Base-by-base conservation (phyloP, 1,140 invertebrate genomes). In the Ephestia elutella region DNA sequence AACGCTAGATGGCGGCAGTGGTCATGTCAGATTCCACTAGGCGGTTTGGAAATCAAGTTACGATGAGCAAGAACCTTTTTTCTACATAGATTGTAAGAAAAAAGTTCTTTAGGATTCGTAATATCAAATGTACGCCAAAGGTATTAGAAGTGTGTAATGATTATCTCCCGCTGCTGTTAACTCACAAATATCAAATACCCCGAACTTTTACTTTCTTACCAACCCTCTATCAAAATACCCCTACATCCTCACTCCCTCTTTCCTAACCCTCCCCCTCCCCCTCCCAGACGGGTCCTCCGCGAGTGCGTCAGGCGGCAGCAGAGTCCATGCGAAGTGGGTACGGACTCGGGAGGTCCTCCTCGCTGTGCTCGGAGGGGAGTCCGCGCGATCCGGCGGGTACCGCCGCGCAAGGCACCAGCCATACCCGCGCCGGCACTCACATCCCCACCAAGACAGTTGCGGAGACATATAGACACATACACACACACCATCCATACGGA, bases 321-420 rank as follows among this genome's bases (percentile, higher is more conserved):
- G 75, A 64, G 32, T 67, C 69, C 58, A n/a, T 82, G 78, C 61
- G 75, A n/a, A 74, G 62, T 80, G 77, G n/a, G 77, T 82, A 80
- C 68, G 74, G 44, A 2, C 51, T 60, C 35, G 56, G 54, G 30
- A 56, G 20, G 21, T 58, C 61, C 5, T 32, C 48, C 28, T 63
- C 57, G 48, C 32, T 56, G 19, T 59, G 62, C 54, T 49, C 56
- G 11, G 35, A n/a, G 9, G n/a, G n/a, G 44, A 15, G 48, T 49
- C 54, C 13, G 38, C 38, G 13, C 18, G 13, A 21, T 60, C 49
- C 64, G 57, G 57, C 54, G 28, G 54, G 10, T 59, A 57, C 57
- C 56, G 63, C 32, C 49, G 28, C 55, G 50, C 62, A 28, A 62
- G 25, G 54, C 56, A 50, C 62, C 49, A 53, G 53, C 59, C 57